Base-by-base conservation (phyloP, 1,140 invertebrate species). In the Drosophila serrata region DNA sequence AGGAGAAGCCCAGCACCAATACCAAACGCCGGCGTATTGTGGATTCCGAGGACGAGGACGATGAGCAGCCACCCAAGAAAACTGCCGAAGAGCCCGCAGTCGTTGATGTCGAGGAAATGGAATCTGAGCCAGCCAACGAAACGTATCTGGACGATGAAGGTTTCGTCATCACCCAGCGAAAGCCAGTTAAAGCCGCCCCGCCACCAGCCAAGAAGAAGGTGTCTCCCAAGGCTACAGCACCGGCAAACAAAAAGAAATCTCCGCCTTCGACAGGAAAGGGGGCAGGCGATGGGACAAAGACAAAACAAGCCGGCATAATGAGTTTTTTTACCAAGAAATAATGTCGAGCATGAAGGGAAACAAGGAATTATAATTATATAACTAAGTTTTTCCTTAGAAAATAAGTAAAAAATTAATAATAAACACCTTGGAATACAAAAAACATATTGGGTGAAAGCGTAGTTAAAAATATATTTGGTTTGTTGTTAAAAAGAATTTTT, bases 71-170 rank as follows among this genome's bases (percentile, higher is more conserved):
- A 19, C 57, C 79, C 40, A 88, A 88, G 48, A 88, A 88, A 65
- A 15, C 77, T 12, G 51, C 40, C 27, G 55, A 75, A 70, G 43
- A 56, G 56, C 42, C 39, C 64, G 42, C 22, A 33, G 24, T 55
- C 15, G 22, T 63, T 9, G 68, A 79, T n/a, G 42, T 65, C 2
- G 90, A 84, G 15, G 31, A 48, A 57, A 73, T 79, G 55, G 76
- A 68, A 19, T 59, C 67, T 15, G 75, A 74, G 12, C 48, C 65
- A 1, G 65, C 73, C 19, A 88, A 88, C 37, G 91, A 92, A 73
- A 92, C 91, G 9, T 92, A 73, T 81, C 60, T 92, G 31, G 91
- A 92, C 69, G 91, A 92, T 3, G 91, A 92, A 57, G 91, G 91
- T 17, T 92, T 92, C 59, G 91, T 92, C 24, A 79, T 92, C 37